Percentiles rank a stretch among this genome's conserved stretches.
Conservation (phyloP, 2,797 vertebrate genomes). For the Xyrichtys novacula region DNA sequence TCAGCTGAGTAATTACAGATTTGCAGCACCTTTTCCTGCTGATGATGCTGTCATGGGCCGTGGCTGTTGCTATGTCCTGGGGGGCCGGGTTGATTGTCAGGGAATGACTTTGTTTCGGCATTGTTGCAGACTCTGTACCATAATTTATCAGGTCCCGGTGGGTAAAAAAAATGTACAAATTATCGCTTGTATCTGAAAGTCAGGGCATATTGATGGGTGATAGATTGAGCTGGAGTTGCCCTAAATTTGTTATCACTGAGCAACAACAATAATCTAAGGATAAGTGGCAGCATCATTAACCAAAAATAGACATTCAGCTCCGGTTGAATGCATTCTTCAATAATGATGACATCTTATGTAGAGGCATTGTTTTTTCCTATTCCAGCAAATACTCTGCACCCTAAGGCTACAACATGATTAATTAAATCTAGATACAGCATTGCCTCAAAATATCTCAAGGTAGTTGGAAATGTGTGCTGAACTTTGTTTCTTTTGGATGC, state of each 20-base stretch:
- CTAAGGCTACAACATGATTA: conserved; percentile 27
- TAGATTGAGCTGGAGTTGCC: conserved; percentile 32
- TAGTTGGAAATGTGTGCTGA: neutral
- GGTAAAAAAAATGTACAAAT: conserved; percentile 49
- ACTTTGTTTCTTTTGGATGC: conserved; percentile 1
- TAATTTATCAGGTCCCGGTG: conserved; percentile 56
- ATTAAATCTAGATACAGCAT: conserved; percentile 34
- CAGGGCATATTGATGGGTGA: conserved; percentile 42
- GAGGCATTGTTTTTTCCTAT: conserved; percentile 34
- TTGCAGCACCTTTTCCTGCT: conserved; percentile 72
- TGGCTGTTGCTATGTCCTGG: conserved; percentile 55
- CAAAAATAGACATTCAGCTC: conserved; percentile 55
- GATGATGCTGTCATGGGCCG: conserved; percentile 72
- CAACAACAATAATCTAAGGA: conserved; percentile 36
- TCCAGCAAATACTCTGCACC: conserved; percentile 41
- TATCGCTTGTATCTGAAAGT: conserved; percentile 50
- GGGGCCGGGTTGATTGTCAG: conserved; percentile 61
- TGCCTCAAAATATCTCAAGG: conserved; percentile 30
- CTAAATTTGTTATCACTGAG: conserved; percentile 42
- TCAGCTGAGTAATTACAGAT: conserved; percentile 74
- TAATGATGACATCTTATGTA: conserved; percentile 51
- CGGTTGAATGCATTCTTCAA: conserved; percentile 41
- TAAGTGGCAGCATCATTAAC: conserved; percentile 56
- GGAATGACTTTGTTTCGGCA: conserved; percentile 66
- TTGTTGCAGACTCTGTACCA: conserved; percentile 38